Evolutionary conservation across 2,888 invertebrate genomes (phyloP), one percentile per base, ranked within the genome.

Genomic region (Hydroisotoma schaefferi): DNA sequence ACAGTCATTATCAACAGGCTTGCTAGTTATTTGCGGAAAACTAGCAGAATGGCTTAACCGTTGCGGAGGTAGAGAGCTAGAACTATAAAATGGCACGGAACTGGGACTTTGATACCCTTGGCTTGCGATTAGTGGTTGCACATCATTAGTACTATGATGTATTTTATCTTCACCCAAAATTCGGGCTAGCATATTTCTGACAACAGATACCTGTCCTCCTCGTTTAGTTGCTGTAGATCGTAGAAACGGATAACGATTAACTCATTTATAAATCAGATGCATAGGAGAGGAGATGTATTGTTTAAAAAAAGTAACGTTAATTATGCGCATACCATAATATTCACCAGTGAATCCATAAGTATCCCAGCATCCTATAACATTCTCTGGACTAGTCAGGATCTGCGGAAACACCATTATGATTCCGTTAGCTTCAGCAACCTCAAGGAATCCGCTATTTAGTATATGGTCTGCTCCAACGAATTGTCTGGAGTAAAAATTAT

Each of bases 351-450:
- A 49, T 12, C 71, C 71, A 43, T 61, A 68, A 2, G 69, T 65
- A 29, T 71, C 71, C 69, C 69, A 71, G 55, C 71, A 69, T 15
- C 71, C 69, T 20, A 62, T 60, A 3, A 37, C 48, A 55, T 71
- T 69, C 33, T 53, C 60, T 25, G 23, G 20, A 15, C 49, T 47
- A 1, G 54, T 8, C 0, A 54, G 10, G 2, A 49, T 60, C 52
- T 71, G 71, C 12, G 71, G 71, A 27, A 69, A 69, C 15, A 71
- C 56, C 65, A 69, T 65, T 5, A 71, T 65, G 40, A 71, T 64
- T 15, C 63, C 63, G 43, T 65, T 67, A 1, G 43, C 18, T 53
- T 71, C 71, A 0, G 63, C 69, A 18, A 69, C 59, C 38, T 69
- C 68, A 1, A 71, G 40, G 38, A 47, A 68, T 20, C 71, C 71